Conservation (phyloP, 1,140 invertebrate species). For the Apocrypta bakeri region DNA sequence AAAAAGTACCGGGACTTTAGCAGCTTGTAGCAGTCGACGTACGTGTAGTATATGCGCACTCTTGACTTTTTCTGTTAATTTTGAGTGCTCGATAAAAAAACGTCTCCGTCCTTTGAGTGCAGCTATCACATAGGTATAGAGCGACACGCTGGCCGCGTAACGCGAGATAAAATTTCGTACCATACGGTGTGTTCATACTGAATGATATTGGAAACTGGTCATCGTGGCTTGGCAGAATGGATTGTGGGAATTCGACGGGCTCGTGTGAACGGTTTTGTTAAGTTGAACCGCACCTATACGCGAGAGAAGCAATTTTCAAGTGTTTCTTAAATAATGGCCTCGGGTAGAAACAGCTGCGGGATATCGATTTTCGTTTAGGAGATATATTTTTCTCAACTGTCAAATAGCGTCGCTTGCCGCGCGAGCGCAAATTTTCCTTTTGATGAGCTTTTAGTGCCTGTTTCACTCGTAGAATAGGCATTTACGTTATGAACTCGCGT, state of each 20-base stretch:
- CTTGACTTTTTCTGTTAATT: background rate
- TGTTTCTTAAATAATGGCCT: background rate
- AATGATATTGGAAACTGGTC: background rate
- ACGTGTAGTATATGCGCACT: no score
- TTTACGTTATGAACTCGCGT: no score
- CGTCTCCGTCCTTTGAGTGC: background rate
- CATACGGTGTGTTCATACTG: background rate
- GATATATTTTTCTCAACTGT: slow-evolving; percentile 11
- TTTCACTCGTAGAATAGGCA: no score
- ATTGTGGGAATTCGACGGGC: background rate
- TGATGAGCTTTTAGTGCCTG: background rate
- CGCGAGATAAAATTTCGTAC: background rate
- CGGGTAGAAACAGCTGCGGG: background rate
- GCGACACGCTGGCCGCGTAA: background rate
- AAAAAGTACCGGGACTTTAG: background rate
- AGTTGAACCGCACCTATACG: background rate
- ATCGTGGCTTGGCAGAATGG: background rate
- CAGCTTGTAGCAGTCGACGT: no score
- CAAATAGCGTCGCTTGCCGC: background rate
- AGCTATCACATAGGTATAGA: background rate
- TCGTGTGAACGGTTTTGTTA: background rate
- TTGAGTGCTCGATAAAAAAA: no score
- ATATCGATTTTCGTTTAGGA: slow-evolving; percentile 1
- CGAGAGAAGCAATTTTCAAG: background rate
- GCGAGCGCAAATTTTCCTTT: background rate